These are phyloP conservation scores for Sicus ferrugineus DNA, from an alignment of 2,888 invertebrate genomes.

Conservation along the genomic window DNA sequence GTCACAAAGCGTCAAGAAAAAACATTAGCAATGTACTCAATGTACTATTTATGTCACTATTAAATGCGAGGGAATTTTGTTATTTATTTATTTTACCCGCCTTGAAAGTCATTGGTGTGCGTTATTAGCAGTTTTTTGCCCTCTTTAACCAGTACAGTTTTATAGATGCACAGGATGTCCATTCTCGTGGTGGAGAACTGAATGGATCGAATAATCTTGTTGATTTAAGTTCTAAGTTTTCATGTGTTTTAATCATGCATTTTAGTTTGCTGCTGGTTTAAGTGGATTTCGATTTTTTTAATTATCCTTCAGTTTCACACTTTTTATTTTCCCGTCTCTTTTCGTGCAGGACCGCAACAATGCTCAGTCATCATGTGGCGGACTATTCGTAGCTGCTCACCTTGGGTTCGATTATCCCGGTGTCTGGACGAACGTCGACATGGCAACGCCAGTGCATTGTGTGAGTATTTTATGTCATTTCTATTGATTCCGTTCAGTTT, in stretches of 20 bases:
- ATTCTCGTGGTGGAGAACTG: too few relatives aligned
- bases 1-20: too few relatives aligned
- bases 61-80: too few relatives aligned
- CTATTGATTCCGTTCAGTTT: slow-evolving; percentile 29
- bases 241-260: neutral
- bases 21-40: too few relatives aligned
- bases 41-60: too few relatives aligned
- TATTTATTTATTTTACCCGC: too few relatives aligned
- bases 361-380: slow-evolving; percentile 88
- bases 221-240: neutral
- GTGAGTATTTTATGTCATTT: too few relatives aligned
- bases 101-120: too few relatives aligned
- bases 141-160: too few relatives aligned
- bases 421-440: slow-evolving; percentile 90
- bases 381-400: slow-evolving; percentile 85
- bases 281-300: neutral
- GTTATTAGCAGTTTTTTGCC: too few relatives aligned
- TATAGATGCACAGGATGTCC: too few relatives aligned
- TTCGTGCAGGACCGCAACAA: slow-evolving; percentile 78
- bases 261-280: neutral
- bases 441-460: slow-evolving; percentile 82
- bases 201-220: neutral
- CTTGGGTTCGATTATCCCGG: slow-evolving; percentile 87
- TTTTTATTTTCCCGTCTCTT: slow-evolving; percentile 18
- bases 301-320: neutral